Percentiles rank a stretch among this genome's conserved stretches.
phyloP scores from a whole-genome alignment of 2,113 vertebrate genomes.

The Megaceryle maxima region DNA sequence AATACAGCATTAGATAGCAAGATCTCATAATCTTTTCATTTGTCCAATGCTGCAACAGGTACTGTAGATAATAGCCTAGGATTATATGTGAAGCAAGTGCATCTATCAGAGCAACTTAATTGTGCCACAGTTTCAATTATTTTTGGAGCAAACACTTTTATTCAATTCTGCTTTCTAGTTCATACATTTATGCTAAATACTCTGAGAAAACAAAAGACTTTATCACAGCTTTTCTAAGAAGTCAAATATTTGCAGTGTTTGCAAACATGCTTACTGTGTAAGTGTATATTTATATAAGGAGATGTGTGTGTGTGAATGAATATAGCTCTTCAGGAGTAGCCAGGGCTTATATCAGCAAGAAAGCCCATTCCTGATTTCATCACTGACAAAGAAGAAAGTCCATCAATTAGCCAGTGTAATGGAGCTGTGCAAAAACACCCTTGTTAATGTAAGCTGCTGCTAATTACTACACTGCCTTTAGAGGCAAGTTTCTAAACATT shows the following conservation, averaged over 20 bases:
- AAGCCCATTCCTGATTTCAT: neutral
- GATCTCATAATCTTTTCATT: constrained; percentile 41
- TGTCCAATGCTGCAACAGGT: neutral
- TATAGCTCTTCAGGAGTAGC: neutral
- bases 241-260: neutral
- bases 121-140: constrained; percentile 5
- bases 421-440: neutral
- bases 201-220: neutral
- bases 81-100: neutral
- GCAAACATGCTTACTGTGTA: neutral
- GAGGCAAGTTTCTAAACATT: neutral
- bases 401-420: neutral
- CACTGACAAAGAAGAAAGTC: neutral
- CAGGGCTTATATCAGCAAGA: neutral
- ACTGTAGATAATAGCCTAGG: neutral
- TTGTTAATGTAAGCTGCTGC: neutral
- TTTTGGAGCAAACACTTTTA: constrained; percentile 34
- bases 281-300: neutral
- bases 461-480: neutral
- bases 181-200: neutral
- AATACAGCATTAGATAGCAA: constrained; percentile 35
- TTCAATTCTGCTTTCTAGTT: constrained; percentile 30
- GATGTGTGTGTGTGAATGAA: neutral
- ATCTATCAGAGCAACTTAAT: constrained; percentile 10
- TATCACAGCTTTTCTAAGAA: neutral